These are phyloP conservation scores for Apis cerana DNA, from an alignment of 1,140 invertebrate species.

Conservation along the genomic window DNA sequence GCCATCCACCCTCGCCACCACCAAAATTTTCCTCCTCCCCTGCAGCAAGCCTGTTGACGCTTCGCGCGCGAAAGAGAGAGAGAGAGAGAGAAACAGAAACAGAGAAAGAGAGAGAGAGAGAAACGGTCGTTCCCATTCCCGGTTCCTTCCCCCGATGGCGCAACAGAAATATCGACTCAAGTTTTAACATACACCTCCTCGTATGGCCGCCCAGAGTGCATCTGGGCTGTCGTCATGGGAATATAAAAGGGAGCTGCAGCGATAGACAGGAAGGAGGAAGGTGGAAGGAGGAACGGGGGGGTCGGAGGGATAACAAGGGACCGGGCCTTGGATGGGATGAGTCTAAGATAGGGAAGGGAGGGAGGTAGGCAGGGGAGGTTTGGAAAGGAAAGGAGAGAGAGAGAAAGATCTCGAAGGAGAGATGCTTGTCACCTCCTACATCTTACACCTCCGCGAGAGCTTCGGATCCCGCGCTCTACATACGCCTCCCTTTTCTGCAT, in stretches of 20 bases:
- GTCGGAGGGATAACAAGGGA: conserved; percentile 7
- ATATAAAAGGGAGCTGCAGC: conserved; percentile 60
- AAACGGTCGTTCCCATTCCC: background rate
- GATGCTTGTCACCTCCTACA: conserved; percentile 71
- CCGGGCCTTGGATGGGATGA: background rate
- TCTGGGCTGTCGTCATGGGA: conserved; percentile 64
- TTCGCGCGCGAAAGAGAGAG: background rate
- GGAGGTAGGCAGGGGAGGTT: background rate
- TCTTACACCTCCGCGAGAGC: conserved; percentile 85
- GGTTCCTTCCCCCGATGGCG: background rate
- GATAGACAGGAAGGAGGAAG: conserved; percentile 31
- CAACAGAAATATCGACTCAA: conserved; percentile 54
- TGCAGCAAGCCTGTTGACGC: background rate
- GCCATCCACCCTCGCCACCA: too few relatives aligned
- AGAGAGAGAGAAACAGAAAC: too few relatives aligned
- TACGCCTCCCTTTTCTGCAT: conserved; percentile 33
- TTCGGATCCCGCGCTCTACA: conserved; percentile 40
- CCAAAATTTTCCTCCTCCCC: background rate
- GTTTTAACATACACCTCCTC: conserved; percentile 50
- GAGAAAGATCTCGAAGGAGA: conserved; percentile 52
- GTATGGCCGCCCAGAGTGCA: conserved; percentile 50
- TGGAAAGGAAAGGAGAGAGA: conserved; percentile 18
- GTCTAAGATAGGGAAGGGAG: background rate
- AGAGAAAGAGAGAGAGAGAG: too few relatives aligned
- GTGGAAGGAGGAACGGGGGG: background rate